A percentile compares a stretch with the other conserved stretches of the same genome.
These are phyloP conservation scores for Platyrinchus mystaceus DNA, from an alignment of 2,797 vertebrate species.

Conservation along the genomic window DNA sequence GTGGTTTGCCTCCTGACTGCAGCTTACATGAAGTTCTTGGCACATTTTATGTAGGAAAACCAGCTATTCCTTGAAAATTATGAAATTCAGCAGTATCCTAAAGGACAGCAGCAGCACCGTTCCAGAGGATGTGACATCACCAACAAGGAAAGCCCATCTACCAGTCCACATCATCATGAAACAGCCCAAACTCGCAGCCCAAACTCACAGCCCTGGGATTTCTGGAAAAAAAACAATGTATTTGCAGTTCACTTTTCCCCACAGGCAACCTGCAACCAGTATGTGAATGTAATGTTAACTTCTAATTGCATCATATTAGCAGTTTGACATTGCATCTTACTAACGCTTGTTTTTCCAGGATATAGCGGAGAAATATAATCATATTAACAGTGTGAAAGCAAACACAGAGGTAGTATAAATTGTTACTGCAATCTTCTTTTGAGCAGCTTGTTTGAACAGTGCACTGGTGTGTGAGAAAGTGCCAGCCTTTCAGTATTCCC, in stretches of 20 bases:
- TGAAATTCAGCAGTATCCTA: neutral
- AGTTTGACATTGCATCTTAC: neutral
- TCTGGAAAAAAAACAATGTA: neutral
- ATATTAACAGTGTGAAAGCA: conserved; percentile 15
- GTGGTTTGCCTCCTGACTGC: conserved; percentile 11
- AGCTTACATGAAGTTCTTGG: neutral
- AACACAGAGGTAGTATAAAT: conserved; percentile 50
- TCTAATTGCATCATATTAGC: conserved; percentile 41
- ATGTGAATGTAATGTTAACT: neutral
- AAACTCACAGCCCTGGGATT: neutral
- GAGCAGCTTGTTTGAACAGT: conserved; percentile 39
- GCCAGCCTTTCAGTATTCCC: conserved; percentile 19
- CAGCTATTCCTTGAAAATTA: neutral
- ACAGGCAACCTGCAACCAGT: neutral
- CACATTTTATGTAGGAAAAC: conserved; percentile 32
- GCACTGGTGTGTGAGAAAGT: conserved; percentile 8
- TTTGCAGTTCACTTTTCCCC: neutral
- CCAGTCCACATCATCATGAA: neutral
- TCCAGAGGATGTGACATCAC: neutral
- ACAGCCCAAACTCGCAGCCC: neutral
- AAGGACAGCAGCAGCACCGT: neutral
- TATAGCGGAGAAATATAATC: conserved; percentile 6
- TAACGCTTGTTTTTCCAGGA: conserved; percentile 26
- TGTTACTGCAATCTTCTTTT: conserved; percentile 52
- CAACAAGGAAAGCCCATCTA: neutral